phyloP scores from a whole-genome alignment of 2,797 vertebrate species.

The Myotis myotis region DNA sequence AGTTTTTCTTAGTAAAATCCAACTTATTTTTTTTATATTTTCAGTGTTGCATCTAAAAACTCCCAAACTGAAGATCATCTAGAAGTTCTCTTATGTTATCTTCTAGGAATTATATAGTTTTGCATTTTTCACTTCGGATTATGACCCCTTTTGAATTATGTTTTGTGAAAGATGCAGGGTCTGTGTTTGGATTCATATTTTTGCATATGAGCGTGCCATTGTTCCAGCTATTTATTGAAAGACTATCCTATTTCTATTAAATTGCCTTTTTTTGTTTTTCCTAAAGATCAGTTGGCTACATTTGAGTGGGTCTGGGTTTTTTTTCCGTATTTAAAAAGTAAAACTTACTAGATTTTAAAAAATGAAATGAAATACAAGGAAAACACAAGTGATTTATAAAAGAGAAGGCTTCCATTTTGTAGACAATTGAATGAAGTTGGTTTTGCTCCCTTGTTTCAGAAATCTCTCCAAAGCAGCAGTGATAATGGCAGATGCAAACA shows the following conservation, averaged over 20 bases:
- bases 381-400: background rate
- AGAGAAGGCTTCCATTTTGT: background rate
- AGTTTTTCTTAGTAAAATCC: background rate
- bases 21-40: background rate
- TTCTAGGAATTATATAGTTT: background rate
- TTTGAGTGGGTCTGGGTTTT: background rate
- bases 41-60: constrained; percentile 13
- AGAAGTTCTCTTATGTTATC: background rate
- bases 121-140: background rate
- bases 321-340: background rate
- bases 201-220: background rate
- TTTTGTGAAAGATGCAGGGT: background rate
- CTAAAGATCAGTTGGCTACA: background rate
- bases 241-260: background rate
- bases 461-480: background rate
- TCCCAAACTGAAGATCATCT: background rate
- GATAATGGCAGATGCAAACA: background rate
- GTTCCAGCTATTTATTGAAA: background rate
- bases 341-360: background rate
- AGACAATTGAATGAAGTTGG: background rate
- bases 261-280: background rate
- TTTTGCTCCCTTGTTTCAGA: background rate
- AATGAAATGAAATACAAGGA: background rate
- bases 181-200: background rate
- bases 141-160: background rate